phyloP scores from a whole-genome alignment of 2,113 vertebrate species.

The Chaetodon trifascialis region DNA sequence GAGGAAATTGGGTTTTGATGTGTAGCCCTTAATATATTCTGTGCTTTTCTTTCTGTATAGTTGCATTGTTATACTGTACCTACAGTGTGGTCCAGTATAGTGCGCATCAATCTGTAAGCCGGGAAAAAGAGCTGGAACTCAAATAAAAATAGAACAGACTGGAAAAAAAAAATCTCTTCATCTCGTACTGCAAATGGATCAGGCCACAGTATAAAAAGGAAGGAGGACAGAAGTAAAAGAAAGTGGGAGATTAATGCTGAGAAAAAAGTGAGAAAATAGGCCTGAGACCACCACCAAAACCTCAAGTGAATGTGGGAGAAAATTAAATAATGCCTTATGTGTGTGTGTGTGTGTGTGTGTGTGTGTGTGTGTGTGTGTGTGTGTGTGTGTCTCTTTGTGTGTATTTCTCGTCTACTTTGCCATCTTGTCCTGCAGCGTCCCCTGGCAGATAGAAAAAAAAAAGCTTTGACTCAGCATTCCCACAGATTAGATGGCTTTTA shows the following conservation, averaged over 20 bases:
- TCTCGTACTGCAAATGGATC: constrained; percentile 54
- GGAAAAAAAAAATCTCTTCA: constrained; percentile 27
- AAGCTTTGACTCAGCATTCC: constrained; percentile 50
- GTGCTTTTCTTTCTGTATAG: constrained; percentile 6
- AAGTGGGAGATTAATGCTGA: constrained; percentile 16
- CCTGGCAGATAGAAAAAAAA: constrained; percentile 19
- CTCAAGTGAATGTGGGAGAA: constrained; percentile 43
- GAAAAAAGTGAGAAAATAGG: constrained; percentile 46
- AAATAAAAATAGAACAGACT: constrained; percentile 49
- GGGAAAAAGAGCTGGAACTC: constrained; percentile 38
- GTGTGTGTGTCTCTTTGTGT: constrained; percentile 41
- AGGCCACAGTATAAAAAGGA: constrained; percentile 5
- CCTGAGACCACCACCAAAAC: constrained; percentile 55
- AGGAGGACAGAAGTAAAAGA: background rate
- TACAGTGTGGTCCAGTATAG: constrained; percentile 4
- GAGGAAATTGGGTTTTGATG: constrained; percentile 27
- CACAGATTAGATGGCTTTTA: constrained; percentile 59
- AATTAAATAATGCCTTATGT: constrained; percentile 55
- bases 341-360: too few species aligned
- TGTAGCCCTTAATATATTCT: background rate
- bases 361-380: constrained; percentile 39
- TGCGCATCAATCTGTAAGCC: constrained; percentile 3
- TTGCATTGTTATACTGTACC: constrained; percentile 1
- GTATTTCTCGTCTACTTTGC: constrained; percentile 6
- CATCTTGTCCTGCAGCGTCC: constrained; percentile 34